Conservation (phyloP, 2,797 vertebrate genomes). For the Masticophis lateralis region DNA sequence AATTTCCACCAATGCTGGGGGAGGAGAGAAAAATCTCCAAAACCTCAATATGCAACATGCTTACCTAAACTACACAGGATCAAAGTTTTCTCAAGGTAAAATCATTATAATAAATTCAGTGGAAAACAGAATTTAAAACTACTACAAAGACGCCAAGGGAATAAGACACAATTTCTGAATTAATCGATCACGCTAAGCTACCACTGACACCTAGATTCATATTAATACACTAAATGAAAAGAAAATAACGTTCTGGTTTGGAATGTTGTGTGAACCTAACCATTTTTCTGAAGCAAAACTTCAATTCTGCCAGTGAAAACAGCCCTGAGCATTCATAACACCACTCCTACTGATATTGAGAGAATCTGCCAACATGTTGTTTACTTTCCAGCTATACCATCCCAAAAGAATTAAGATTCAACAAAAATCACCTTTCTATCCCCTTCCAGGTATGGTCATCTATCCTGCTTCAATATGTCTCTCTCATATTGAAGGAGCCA, state of each 20-base stretch:
- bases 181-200: neutral
- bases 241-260: neutral
- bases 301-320: neutral
- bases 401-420: neutral
- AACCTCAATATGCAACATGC: neutral
- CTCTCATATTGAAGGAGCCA: neutral
- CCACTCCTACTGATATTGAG: neutral
- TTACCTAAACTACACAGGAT: neutral
- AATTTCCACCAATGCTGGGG: neutral
- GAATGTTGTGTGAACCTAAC: neutral
- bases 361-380: neutral
- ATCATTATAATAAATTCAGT: neutral
- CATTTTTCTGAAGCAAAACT: neutral
- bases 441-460: neutral
- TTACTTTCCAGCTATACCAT: neutral
- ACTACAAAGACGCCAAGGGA: neutral
- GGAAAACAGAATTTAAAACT: neutral
- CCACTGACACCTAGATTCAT: neutral
- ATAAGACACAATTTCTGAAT: neutral
- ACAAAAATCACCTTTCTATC: no score
- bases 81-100: neutral
- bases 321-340: neutral
- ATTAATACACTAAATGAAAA: neutral
- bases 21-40: neutral
- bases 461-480: neutral